Percentiles rank a stretch among this genome's conserved stretches.
These are phyloP conservation scores for Atrina japonica DNA, from an alignment of 2,888 invertebrate species.

Conservation along the genomic window DNA sequence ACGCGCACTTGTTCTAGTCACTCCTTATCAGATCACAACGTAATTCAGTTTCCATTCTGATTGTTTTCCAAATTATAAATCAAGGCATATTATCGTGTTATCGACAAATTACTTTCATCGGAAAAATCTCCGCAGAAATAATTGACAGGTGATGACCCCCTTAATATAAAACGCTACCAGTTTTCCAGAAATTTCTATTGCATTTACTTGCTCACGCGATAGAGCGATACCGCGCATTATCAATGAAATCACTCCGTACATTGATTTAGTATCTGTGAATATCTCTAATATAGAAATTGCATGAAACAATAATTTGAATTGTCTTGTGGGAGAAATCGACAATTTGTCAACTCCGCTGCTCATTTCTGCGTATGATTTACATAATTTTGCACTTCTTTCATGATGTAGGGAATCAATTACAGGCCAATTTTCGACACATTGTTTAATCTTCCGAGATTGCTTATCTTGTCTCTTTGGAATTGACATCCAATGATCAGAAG, in stretches of 20 bases:
- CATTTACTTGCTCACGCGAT: conserved; percentile 10
- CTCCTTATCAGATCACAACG: too few species aligned
- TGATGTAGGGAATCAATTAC: conserved; percentile 36
- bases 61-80: conserved; percentile 16
- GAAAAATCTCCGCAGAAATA: conserved; percentile 19
- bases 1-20: too few species aligned
- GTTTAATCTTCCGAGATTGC: conserved; percentile 13
- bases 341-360: conserved; percentile 19
- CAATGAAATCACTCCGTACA: conserved; percentile 12
- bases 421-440: conserved; percentile 29
- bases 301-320: conserved; percentile 24
- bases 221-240: conserved; percentile 9
- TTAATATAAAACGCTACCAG: conserved; percentile 22
- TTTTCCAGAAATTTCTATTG: conserved; percentile 3
- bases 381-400: conserved; percentile 32
- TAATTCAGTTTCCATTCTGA: background rate
- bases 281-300: conserved; percentile 20
- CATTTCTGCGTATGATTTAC: conserved; percentile 37
- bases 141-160: conserved; percentile 1
- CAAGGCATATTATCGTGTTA: conserved; percentile 13
- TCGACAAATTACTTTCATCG: conserved; percentile 24
- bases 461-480: too few species aligned
- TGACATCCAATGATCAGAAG: too few species aligned
- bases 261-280: conserved; percentile 28
- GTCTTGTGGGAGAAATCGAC: background rate